Evolutionary conservation across 2,888 invertebrate species (phyloP).

Genomic region (Pandemis heparana): DNA sequence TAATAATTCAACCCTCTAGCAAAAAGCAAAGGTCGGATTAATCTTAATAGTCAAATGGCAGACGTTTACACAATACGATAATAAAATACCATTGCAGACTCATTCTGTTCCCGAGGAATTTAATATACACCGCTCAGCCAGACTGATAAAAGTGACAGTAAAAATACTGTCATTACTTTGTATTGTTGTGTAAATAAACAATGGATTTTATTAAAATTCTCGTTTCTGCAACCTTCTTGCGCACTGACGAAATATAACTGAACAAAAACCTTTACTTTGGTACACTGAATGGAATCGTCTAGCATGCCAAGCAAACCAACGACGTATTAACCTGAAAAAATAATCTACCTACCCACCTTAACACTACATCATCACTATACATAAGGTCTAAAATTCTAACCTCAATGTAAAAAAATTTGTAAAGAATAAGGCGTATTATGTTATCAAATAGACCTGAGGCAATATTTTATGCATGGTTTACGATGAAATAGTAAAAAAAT

Average conservation of each 20-base stretch:
- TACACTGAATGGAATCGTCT: too few species aligned
- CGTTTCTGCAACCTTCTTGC: not conserved
- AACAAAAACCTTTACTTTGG: too few species aligned
- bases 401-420: too few species aligned
- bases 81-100: conserved; percentile 13
- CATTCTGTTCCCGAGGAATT: conserved; percentile 22
- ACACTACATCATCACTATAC: too few species aligned
- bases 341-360: too few species aligned
- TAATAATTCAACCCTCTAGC: not conserved
- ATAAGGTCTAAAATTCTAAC: too few species aligned
- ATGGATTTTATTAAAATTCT: conserved; percentile 8
- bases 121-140: conserved; percentile 21
- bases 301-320: too few species aligned
- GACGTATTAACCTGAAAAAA: too few species aligned
- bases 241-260: not conserved
- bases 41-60: not conserved
- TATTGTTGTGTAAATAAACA: conserved; percentile 4
- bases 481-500: too few species aligned
- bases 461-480: too few species aligned
- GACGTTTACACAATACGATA: conserved; percentile 23
- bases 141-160: conserved; percentile 17
- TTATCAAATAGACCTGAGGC: too few species aligned
- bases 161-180: conserved; percentile 4
- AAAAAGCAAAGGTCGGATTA: not conserved
- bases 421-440: too few species aligned